Percentiles rank a stretch among this genome's conserved stretches.
phyloP scores from a whole-genome alignment of 2,888 invertebrate species.

The Caenorhabditis uteleia region DNA sequence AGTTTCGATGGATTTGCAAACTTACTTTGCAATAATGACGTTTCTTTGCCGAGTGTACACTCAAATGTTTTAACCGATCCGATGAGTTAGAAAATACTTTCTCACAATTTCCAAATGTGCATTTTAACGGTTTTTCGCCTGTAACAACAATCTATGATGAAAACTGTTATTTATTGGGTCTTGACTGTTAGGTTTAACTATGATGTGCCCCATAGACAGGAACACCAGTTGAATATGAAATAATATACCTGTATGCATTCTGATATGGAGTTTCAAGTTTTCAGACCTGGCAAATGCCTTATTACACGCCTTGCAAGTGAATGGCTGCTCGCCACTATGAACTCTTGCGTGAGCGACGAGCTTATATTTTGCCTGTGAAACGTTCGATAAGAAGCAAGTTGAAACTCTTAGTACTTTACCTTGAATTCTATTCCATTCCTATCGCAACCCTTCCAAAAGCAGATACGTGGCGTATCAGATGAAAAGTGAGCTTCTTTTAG shows the following conservation, averaged over 20 bases:
- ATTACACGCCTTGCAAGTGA: constrained; percentile 95
- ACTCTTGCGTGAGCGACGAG: constrained; percentile 98
- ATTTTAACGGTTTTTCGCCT: constrained; percentile 99
- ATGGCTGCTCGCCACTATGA: constrained; percentile 98
- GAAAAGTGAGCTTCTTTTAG: constrained; percentile 94
- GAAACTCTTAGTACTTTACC: constrained; percentile 55
- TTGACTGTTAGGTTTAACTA: too few relatives aligned
- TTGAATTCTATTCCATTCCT: constrained; percentile 94
- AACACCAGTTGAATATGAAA: constrained; percentile 1
- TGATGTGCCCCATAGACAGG: too few relatives aligned
- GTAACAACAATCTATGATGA: constrained; percentile 72
- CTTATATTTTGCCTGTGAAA: constrained; percentile 87
- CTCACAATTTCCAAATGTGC: constrained; percentile 96
- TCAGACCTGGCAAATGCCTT: constrained; percentile 98
- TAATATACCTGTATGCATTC: constrained; percentile 96
- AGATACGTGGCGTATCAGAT: constrained; percentile 95
- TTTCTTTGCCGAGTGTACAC: constrained; percentile 98
- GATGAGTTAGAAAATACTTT: constrained; percentile 97
- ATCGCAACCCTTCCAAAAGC: constrained; percentile 95
- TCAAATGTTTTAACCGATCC: constrained; percentile 98
- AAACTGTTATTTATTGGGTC: too few relatives aligned
- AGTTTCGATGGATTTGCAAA: background rate
- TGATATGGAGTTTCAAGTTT: constrained; percentile 97
- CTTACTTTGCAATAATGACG: constrained; percentile 52
- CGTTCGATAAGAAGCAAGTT: constrained; percentile 19